A percentile compares a stretch with the other conserved stretches of the same genome.
Evolutionary conservation across 2,113 vertebrate species (phyloP).

Genomic region (human (Homo sapiens)): GRCh38 chr7:28331001-28331500

Average conservation of each 20-base stretch:
- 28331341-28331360: background rate
- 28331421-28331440: background rate
- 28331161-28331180: background rate
- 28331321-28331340: background rate
- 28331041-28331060: no score
- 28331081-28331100: background rate
- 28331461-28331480: background rate
- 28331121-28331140: background rate
- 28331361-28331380: background rate
- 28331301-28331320: background rate
- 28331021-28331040: background rate
- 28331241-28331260: background rate
- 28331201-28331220: background rate
- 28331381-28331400: background rate
- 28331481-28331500: background rate
- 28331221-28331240: background rate
- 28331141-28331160: background rate
- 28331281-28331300: background rate
- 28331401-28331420: background rate
- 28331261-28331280: background rate
- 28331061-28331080: background rate
- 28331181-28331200: background rate
- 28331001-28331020: background rate
- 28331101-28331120: background rate
- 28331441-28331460: background rate